Base-by-base conservation (phyloP, 2,113 vertebrate species). In the Tricholaema leucomelas region DNA sequence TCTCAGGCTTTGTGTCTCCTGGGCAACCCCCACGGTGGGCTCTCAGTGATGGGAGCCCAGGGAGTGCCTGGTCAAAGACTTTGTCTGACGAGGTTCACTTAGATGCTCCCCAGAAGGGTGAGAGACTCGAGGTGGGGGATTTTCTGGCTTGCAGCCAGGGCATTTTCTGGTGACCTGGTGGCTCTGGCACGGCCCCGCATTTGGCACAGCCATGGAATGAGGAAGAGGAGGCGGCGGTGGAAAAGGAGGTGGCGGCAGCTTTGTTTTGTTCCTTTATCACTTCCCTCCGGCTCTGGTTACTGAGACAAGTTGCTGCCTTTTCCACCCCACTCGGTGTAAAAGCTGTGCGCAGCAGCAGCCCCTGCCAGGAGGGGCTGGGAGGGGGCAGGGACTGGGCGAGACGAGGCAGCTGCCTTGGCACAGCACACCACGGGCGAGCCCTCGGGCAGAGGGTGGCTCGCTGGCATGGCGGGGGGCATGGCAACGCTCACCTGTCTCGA, bases 401-500 rank as follows among this genome's bases (percentile, higher is more conserved):
- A 12, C 0, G 55, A 30, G 21, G 27, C 11, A 21, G 66, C 52
- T 7, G 28, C 44, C 1, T 8, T 2, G 4, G 15, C 8, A 5
- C 71, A 42, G 80, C 15, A 17, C 15, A 73, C 52, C 30, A 5
- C 2, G 19, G 76, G 9, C 2, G 25, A 85, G 36, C 27, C 27
- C 10, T 4, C 2, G 15, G 38, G 35, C 33, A 5, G 42, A 10
- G 61, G 17, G 31, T 75, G 46, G 74, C 65, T 55, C 3, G 1
- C 5, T 24, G 4, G 0, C 0, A 4, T 0, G 4, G 38, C 38
- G 23, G 12, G n/a, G 10, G 40, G 48, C 59, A 8, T 0, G 7
- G 70, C 0, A 2, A 16, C 12, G 72, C 95, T 87, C 94, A 99
- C 99, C 99, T 4, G 98, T 99, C 95, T 98, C 95, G 0, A 96